A percentile compares a stretch with the other conserved stretches of the same genome.
Conservation (phyloP, 2,113 vertebrate genomes). For the Xerus inauris region DNA sequence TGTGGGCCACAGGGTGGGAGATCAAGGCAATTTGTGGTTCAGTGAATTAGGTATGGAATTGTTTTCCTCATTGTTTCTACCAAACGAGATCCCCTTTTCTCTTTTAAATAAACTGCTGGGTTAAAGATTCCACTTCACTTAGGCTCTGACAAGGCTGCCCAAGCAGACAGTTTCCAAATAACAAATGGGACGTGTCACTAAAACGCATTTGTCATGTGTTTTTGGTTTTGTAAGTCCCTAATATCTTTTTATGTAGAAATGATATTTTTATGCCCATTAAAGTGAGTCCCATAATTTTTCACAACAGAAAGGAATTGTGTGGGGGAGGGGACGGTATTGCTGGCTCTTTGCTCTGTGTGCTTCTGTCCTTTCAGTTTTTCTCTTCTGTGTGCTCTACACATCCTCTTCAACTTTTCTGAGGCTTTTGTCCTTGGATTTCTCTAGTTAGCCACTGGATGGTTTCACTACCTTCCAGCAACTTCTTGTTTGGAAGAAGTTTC, state of each 20-base stretch:
- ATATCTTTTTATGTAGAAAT: neutral
- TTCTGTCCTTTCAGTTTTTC: neutral
- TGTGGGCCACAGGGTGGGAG: neutral
- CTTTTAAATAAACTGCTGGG: conserved; percentile 7
- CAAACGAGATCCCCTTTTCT: neutral
- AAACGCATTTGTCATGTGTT: neutral
- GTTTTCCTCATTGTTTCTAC: neutral
- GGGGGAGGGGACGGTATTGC: neutral
- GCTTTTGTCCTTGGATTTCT: neutral
- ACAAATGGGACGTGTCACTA: neutral
- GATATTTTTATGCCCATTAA: neutral
- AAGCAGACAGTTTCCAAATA: neutral
- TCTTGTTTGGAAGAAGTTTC: neutral
- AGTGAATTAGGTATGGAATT: neutral
- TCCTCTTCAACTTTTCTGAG: neutral
- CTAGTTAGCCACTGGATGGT: neutral
- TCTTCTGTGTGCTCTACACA: neutral
- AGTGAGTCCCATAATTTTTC: neutral
- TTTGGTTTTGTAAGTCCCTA: neutral
- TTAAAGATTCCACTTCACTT: neutral
- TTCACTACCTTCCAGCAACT: neutral
- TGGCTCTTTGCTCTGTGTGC: neutral
- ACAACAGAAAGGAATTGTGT: neutral
- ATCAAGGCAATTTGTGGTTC: neutral
- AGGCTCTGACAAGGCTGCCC: neutral